Evolutionary conservation across 2,113 vertebrate species (phyloP), one percentile per base, ranked within the genome.

Genomic region (Haemorhous mexicanus): DNA sequence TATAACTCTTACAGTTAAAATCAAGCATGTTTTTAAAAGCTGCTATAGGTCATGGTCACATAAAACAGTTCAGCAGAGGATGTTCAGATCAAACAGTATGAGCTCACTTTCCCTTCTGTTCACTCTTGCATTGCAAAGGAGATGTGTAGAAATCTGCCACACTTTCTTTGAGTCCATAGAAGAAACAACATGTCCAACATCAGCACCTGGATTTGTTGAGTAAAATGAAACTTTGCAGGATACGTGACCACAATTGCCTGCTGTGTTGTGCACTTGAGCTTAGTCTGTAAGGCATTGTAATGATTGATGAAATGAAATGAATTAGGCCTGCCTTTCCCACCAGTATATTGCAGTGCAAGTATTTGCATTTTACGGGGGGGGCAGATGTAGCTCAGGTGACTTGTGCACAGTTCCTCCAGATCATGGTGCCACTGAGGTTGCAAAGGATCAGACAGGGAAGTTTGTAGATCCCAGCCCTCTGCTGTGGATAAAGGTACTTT

Each of bases 371-470:
- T 63, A 32, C 24, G n/a, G 52, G n/a, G 52, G 26, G 26, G 22
- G 26, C 47, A 79, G 44, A 30, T 68, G 56, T 44, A 41, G 27
- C 61, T 93, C 47, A 7, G 0, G 0, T 52, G 26, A 30, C 13
- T 81, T 15, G 22, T 11, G 16, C 16, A 28, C 0, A 0, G 15
- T 39, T 86, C 17, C 41, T 77, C 20, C 24, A 43, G 47, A 49
- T 33, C 16, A n/a, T 0, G 0, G 44, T 58, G 17, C 56, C 26
- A 20, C 32, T 68, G 56, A 75, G 61, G 37, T n/a, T 46, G 16
- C 64, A 70, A 5, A 28, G n/a, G 26, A 68, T 87, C 35, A 70
- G 24, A 22, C 7, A 39, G 16, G 0, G 2, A 78, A 67, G 17
- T 41, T 44, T 35, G 43, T 58, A 75, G 24, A 49, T 58, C 55